These are phyloP conservation scores for Etheostoma perlongum DNA, from an alignment of 2,797 vertebrate species.

Conservation along the genomic window DNA sequence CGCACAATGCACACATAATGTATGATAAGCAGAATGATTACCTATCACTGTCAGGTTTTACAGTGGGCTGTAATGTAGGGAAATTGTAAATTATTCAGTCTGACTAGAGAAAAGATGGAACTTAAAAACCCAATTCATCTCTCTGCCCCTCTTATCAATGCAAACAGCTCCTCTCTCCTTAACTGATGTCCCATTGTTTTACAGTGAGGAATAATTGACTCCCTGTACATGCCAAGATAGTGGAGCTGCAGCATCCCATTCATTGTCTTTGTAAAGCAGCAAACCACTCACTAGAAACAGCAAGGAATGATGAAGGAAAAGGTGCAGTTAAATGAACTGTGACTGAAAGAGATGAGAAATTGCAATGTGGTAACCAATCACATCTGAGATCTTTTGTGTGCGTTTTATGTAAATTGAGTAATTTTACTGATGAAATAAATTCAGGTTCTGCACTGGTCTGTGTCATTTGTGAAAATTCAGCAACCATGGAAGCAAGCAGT, in stretches of 20 bases:
- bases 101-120: slow-evolving; percentile 11
- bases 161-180: not conserved
- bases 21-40: not conserved
- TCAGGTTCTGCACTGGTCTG: not conserved
- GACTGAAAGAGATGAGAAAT: slow-evolving; percentile 2
- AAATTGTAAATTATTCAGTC: slow-evolving; percentile 16
- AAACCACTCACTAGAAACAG: not conserved
- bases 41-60: not conserved
- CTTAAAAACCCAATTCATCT: not conserved
- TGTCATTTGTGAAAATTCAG: not conserved
- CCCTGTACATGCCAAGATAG: slow-evolving; percentile 1
- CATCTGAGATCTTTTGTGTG: slow-evolving; percentile 9
- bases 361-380: not conserved
- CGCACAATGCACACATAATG: not conserved
- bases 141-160: not conserved
- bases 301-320: slow-evolving; percentile 1
- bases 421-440: slow-evolving; percentile 5
- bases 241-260: slow-evolving; percentile 1
- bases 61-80: not conserved
- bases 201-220: slow-evolving; percentile 27
- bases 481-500: slow-evolving; percentile 9
- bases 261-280: slow-evolving; percentile 12
- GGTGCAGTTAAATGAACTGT: slow-evolving; percentile 19
- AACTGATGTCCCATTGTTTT: slow-evolving; percentile 33
- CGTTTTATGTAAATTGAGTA: slow-evolving; percentile 4